These are phyloP conservation scores for Channa striata DNA, from an alignment of 2,797 vertebrate genomes.

Conservation along the genomic window DNA sequence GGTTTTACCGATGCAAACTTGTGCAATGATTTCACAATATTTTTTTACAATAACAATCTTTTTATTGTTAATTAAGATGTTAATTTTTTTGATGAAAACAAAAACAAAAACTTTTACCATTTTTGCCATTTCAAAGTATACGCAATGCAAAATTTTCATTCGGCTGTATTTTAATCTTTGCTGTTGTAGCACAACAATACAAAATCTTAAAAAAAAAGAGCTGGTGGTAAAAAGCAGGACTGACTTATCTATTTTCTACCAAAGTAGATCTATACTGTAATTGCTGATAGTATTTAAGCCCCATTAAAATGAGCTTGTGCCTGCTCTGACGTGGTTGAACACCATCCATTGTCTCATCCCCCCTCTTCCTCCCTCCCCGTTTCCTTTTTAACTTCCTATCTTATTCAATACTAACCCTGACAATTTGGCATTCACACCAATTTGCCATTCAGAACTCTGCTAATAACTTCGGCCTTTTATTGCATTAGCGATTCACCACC, in stretches of 20 bases:
- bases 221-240: not conserved
- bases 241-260: constrained; percentile 21
- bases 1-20: too few species aligned
- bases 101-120: too few species aligned
- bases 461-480: constrained; percentile 84
- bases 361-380: constrained; percentile 17
- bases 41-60: too few species aligned
- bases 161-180: too few species aligned
- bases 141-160: too few species aligned
- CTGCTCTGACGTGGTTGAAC: constrained; percentile 45
- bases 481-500: constrained; percentile 83
- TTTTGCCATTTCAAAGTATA: too few species aligned
- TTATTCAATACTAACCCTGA: constrained; percentile 78
- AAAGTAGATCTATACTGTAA: constrained; percentile 40
- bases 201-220: not conserved
- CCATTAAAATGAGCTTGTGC: constrained; percentile 39
- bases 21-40: too few species aligned
- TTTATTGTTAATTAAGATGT: too few species aligned
- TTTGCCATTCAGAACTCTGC: constrained; percentile 83
- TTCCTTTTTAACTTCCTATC: constrained; percentile 70
- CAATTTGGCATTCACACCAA: constrained; percentile 85
- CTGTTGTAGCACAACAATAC: not conserved
- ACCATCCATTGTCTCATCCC: constrained; percentile 59
- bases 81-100: too few species aligned
- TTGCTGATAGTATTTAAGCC: constrained; percentile 53